phyloP scores from a whole-genome alignment of 2,888 invertebrate species.

The Ormyrus rosae region DNA sequence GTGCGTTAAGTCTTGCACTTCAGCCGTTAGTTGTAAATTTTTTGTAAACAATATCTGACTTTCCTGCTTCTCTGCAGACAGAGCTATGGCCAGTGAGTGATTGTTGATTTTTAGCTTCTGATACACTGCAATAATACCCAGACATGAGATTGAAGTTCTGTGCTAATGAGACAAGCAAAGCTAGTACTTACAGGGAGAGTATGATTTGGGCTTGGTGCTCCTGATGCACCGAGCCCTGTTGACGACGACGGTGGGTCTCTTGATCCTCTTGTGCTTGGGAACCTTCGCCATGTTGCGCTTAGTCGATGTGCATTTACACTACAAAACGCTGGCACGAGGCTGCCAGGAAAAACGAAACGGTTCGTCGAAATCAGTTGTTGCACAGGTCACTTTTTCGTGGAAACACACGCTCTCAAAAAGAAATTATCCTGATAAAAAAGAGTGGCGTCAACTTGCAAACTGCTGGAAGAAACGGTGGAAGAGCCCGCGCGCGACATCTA shows the following conservation, averaged over 20 bases:
- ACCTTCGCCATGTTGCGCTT: conserved; percentile 64
- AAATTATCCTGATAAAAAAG: no score
- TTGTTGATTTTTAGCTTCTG: conserved; percentile 69
- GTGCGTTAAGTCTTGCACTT: conserved; percentile 65
- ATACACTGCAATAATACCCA: conserved; percentile 62
- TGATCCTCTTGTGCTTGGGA: conserved; percentile 64
- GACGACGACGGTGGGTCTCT: conserved; percentile 63
- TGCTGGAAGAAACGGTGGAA: no score
- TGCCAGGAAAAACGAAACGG: no score
- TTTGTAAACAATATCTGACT: conserved; percentile 65
- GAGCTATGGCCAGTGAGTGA: conserved; percentile 67
- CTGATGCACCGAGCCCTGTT: conserved; percentile 62
- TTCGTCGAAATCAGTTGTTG: no score
- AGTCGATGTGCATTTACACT: no score
- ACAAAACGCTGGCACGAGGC: no score
- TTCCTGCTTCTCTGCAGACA: conserved; percentile 69
- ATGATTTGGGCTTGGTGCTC: conserved; percentile 60
- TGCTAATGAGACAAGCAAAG: neutral
- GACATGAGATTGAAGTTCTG: no score
- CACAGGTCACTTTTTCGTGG: no score
- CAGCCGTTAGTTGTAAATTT: conserved; percentile 64
- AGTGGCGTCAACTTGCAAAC: no score
- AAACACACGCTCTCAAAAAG: no score
- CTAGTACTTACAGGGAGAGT: conserved; percentile 64
- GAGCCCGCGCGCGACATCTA: no score